A percentile compares a stretch with the other conserved stretches of the same genome.
Conservation (phyloP, 2,888 invertebrate species). For the Eupsilia transversa region DNA sequence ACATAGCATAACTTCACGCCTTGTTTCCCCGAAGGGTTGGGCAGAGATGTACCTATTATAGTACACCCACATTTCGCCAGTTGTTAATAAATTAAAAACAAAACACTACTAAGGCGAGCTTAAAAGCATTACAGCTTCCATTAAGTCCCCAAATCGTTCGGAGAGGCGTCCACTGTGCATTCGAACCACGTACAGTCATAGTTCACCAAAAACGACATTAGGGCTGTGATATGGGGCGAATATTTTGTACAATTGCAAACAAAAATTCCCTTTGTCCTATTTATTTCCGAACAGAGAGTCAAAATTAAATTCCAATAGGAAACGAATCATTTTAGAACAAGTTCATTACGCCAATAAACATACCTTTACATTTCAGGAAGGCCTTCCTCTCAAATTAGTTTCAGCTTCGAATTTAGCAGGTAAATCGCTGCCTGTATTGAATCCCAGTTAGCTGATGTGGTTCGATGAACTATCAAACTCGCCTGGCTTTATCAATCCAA, state of each 20-base stretch:
- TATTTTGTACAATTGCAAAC: constrained; percentile 42
- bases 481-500: constrained; percentile 33
- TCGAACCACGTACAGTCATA: constrained; percentile 57
- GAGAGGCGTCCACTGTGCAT: constrained; percentile 24
- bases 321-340: constrained; percentile 6
- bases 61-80: too few species aligned
- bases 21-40: too few species aligned
- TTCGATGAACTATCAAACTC: constrained; percentile 50
- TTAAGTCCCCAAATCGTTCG: constrained; percentile 41
- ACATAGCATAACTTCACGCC: too few species aligned
- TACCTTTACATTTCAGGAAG: constrained; percentile 23
- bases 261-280: constrained; percentile 12
- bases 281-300: not conserved
- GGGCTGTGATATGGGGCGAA: constrained; percentile 55
- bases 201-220: constrained; percentile 58
- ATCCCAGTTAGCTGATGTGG: constrained; percentile 19
- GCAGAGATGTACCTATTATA: too few species aligned
- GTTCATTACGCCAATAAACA: constrained; percentile 16
- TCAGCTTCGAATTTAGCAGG: constrained; percentile 42
- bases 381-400: constrained; percentile 68
- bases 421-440: constrained; percentile 25
- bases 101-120: constrained; percentile 1
- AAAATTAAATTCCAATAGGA: not conserved
- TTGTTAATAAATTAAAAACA: constrained; percentile 20
- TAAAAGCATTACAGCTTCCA: constrained; percentile 18